A percentile compares a stretch with the other conserved stretches of the same genome.
Conservation (phyloP, 2,888 invertebrate species). For the Latrodectus hesperus region DNA sequence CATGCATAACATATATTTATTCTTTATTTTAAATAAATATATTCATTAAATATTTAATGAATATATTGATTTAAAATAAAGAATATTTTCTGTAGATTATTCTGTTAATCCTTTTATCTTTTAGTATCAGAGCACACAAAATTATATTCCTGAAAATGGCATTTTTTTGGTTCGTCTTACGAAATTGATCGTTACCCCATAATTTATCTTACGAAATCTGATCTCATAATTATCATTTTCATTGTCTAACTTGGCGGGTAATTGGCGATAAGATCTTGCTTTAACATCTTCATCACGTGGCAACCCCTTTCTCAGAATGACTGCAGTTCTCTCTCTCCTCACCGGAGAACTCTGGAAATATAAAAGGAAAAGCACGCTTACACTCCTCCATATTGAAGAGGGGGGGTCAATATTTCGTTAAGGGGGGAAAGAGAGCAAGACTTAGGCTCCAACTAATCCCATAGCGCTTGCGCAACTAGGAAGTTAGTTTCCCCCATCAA, state of each 20-base stretch:
- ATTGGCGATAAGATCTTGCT: slow-evolving; percentile 40
- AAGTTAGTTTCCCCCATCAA: slow-evolving; percentile 28
- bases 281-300: slow-evolving; percentile 4
- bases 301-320: slow-evolving; percentile 52
- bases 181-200: background rate
- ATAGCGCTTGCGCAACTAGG: slow-evolving; percentile 46
- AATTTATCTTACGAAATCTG: slow-evolving; percentile 2
- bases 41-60: too few relatives aligned
- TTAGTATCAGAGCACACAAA: too few relatives aligned
- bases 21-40: too few relatives aligned
- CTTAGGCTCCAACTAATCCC: slow-evolving; percentile 68
- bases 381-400: slow-evolving; percentile 55
- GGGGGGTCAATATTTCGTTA: slow-evolving; percentile 38
- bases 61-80: too few relatives aligned
- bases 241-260: slow-evolving; percentile 1
- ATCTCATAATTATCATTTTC: background rate
- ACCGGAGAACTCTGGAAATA: slow-evolving; percentile 52
- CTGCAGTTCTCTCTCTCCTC: slow-evolving; percentile 30
- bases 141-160: too few relatives aligned
- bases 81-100: too few relatives aligned
- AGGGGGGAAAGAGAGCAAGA: slow-evolving; percentile 49
- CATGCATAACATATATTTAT: too few relatives aligned
- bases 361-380: slow-evolving; percentile 67
- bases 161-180: too few relatives aligned
- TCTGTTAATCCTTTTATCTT: too few relatives aligned